Evolutionary conservation across 2,888 invertebrate species (phyloP).

Genomic region (Gymnosoma rotundatum): DNA sequence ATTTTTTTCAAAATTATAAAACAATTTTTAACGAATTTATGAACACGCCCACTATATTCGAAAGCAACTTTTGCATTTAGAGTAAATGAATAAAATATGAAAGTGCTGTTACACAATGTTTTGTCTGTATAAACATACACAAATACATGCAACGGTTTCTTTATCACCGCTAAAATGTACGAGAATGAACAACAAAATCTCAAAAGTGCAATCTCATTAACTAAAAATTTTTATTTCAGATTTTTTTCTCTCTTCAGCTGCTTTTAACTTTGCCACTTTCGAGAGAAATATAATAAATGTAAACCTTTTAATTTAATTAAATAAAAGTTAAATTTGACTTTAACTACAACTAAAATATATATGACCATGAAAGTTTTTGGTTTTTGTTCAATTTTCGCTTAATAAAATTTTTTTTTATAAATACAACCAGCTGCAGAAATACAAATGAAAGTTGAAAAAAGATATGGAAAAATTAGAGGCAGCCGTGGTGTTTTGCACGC

Average conservation of each 20-base stretch:
- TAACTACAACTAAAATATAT: too few relatives aligned
- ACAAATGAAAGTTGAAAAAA: too few relatives aligned
- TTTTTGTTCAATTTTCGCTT: too few relatives aligned
- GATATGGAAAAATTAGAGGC: too few relatives aligned
- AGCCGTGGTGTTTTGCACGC: too few relatives aligned
- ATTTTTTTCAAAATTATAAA: not conserved
- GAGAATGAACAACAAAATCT: slow-evolving; percentile 33
- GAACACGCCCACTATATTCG: not conserved
- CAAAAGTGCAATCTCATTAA: slow-evolving; percentile 69
- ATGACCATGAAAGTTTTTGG: too few relatives aligned
- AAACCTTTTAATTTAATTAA: slow-evolving; percentile 49
- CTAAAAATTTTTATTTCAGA: slow-evolving; percentile 49
- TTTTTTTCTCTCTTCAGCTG: slow-evolving; percentile 3
- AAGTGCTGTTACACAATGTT: slow-evolving; percentile 4
- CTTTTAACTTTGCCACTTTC: slow-evolving; percentile 3
- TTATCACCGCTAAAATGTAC: slow-evolving; percentile 34
- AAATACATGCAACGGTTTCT: slow-evolving; percentile 5
- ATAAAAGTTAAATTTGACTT: not conserved
- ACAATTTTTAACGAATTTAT: not conserved
- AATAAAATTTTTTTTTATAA: too few relatives aligned
- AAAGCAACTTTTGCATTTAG: not conserved
- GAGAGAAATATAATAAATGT: not conserved
- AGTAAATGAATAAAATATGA: slow-evolving; percentile 46
- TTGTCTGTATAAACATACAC: slow-evolving; percentile 27
- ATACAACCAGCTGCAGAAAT: too few relatives aligned